phyloP scores from a whole-genome alignment of 2,797 vertebrate genomes.

The Lophius americanus region DNA sequence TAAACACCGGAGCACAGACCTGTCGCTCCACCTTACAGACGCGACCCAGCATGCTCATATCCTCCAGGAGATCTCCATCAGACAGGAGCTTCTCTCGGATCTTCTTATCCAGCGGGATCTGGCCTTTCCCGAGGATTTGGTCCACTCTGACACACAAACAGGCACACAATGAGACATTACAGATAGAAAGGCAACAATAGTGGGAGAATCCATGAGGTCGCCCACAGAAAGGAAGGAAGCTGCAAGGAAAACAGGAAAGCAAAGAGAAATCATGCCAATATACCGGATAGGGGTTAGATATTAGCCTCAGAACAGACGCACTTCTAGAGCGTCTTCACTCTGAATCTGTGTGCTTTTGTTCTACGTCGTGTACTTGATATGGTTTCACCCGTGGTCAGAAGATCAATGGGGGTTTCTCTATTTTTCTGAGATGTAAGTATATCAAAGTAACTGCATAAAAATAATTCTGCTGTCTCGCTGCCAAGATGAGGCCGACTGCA shows the following conservation, averaged over 20 bases:
- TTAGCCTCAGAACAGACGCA: too few relatives aligned
- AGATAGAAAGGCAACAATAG: not conserved
- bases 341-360: too few relatives aligned
- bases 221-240: slow-evolving; percentile 24
- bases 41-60: slow-evolving; percentile 96
- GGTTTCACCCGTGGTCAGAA: too few relatives aligned
- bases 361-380: too few relatives aligned
- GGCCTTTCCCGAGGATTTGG: slow-evolving; percentile 97
- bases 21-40: slow-evolving; percentile 98
- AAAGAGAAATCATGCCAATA: too few relatives aligned
- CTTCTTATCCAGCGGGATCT: slow-evolving; percentile 94
- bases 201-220: slow-evolving; percentile 17
- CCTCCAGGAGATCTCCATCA: slow-evolving; percentile 90
- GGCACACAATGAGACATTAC: slow-evolving; percentile 21
- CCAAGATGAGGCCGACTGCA: too few relatives aligned
- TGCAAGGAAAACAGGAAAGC: not conserved
- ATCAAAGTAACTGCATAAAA: too few relatives aligned
- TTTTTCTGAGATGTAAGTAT: too few relatives aligned
- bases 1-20: slow-evolving; percentile 73
- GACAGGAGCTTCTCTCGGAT: slow-evolving; percentile 91
- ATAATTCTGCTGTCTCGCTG: too few relatives aligned
- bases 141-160: slow-evolving; percentile 86
- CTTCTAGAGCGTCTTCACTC: too few relatives aligned
- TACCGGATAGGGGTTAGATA: too few relatives aligned
- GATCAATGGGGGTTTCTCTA: too few relatives aligned